phyloP scores from a whole-genome alignment of 2,113 vertebrate species.

The Neolamprologus fasciatus region DNA sequence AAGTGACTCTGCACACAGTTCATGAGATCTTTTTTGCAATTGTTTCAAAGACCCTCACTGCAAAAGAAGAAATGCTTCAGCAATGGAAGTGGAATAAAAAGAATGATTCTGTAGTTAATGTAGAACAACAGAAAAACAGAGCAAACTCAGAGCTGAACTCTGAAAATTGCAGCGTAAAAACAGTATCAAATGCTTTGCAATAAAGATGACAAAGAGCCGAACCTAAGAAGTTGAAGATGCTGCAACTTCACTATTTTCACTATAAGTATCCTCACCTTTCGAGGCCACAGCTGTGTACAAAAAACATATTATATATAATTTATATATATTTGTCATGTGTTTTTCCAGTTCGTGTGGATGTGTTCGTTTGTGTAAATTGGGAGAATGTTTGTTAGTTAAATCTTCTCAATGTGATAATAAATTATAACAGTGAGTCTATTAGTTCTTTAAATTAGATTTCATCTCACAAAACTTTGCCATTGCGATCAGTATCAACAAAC shows the following conservation, averaged over 20 bases:
- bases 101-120: not conserved
- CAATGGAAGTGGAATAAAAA: not conserved
- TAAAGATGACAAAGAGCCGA: not conserved
- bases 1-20: not conserved
- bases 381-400: not conserved
- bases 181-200: not conserved
- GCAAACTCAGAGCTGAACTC: not conserved
- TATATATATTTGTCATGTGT: not conserved
- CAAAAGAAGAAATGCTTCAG: not conserved
- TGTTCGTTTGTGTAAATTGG: not conserved
- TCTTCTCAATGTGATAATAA: not conserved
- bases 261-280: not conserved
- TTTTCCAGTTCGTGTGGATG: not conserved
- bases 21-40: not conserved
- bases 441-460: not conserved
- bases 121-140: not conserved
- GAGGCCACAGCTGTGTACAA: not conserved
- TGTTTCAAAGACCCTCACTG: not conserved
- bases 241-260: not conserved
- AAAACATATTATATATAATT: not conserved
- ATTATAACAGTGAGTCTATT: not conserved
- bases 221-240: not conserved
- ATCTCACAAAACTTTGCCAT: not conserved
- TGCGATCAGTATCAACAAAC: not conserved
- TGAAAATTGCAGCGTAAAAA: not conserved